Percentiles rank a stretch among this genome's conserved stretches.
Evolutionary conservation across 2,113 vertebrate species (phyloP).

Genomic region (Hemiprocne comata): DNA sequence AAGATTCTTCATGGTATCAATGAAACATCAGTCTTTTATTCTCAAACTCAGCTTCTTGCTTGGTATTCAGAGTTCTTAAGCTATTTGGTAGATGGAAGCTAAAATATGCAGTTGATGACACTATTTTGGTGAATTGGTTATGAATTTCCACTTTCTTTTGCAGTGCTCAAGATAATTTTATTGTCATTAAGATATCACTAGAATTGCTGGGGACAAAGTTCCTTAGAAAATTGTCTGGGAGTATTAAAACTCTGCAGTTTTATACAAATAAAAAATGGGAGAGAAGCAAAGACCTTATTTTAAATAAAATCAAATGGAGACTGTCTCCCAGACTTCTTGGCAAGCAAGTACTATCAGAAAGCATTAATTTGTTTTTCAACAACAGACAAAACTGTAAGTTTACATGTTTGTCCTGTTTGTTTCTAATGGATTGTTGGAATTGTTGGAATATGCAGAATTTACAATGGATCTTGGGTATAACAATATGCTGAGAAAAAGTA

Average conservation of each 20-base stretch:
- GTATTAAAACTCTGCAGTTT: neutral
- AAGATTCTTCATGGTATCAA: neutral
- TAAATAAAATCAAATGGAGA: neutral
- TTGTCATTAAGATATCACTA: neutral
- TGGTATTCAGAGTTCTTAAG: neutral
- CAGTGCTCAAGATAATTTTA: neutral
- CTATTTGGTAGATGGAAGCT: neutral
- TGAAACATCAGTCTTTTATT: neutral
- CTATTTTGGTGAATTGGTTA: neutral
- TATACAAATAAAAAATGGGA: neutral
- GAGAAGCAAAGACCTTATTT: neutral
- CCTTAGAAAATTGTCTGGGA: neutral
- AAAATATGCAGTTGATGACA: neutral
- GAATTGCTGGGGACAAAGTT: neutral
- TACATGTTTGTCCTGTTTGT: neutral
- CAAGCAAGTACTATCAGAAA: neutral
- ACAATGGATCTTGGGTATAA: neutral
- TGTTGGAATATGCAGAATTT: neutral
- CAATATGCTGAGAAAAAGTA: neutral
- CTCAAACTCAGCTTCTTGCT: neutral
- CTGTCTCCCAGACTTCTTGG: neutral
- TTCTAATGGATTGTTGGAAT: neutral
- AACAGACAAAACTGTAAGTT: neutral
- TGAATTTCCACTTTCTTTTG: neutral
- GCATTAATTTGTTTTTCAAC: neutral